phyloP scores from a whole-genome alignment of 2,113 vertebrate species.

The Engraulis encrasicolus region DNA sequence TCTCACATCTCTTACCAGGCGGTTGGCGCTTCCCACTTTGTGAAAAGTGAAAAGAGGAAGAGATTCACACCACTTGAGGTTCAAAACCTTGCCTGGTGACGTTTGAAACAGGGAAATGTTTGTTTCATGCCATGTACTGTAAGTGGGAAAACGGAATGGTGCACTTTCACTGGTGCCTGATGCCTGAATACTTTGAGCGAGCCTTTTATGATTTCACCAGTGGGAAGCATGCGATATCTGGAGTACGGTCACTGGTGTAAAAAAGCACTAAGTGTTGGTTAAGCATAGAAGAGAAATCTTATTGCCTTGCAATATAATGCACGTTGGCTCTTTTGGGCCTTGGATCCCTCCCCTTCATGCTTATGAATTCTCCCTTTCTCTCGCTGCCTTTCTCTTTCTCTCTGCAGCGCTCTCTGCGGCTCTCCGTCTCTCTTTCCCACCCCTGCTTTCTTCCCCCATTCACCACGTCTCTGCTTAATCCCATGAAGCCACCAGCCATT shows the following conservation, averaged over 20 bases:
- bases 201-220: neutral
- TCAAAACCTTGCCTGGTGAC: neutral
- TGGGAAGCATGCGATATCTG: no score
- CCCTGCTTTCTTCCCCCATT: neutral
- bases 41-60: neutral
- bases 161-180: neutral
- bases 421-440: neutral
- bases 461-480: neutral
- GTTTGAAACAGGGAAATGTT: neutral
- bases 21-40: neutral
- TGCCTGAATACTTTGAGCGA: neutral
- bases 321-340: neutral
- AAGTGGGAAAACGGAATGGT: neutral
- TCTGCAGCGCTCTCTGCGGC: neutral
- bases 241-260: neutral
- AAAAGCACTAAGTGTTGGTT: no score
- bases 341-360: neutral
- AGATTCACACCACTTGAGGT: neutral
- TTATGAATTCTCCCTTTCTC: neutral
- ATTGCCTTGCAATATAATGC: no score
- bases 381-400: neutral
- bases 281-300: neutral
- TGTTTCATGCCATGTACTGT: neutral
- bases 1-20: neutral
- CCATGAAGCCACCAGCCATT: neutral